phyloP scores from a whole-genome alignment of 2,113 vertebrate genomes.

The Drymodes brunneopygia region DNA sequence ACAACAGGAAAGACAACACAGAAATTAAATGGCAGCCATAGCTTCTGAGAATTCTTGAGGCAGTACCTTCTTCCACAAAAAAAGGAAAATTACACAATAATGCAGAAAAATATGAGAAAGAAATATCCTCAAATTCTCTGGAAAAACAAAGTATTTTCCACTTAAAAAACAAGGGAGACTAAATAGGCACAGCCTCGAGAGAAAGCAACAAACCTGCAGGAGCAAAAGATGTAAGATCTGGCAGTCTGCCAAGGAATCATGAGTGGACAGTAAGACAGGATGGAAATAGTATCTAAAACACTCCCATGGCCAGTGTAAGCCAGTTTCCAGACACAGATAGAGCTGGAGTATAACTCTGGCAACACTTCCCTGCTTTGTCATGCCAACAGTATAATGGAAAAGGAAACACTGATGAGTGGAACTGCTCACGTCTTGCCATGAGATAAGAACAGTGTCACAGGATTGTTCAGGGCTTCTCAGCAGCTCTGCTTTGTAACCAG shows the following conservation, averaged over 20 bases:
- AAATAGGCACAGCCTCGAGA: not conserved
- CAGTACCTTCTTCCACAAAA: not conserved
- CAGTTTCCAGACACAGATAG: not conserved
- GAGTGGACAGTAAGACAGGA: not conserved
- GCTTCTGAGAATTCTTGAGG: not conserved
- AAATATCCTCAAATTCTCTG: not conserved
- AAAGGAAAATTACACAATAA: not conserved
- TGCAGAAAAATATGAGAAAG: not conserved
- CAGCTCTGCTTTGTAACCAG: not conserved
- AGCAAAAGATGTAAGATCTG: not conserved
- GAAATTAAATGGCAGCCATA: not conserved
- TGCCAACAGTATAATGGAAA: conserved; percentile 5
- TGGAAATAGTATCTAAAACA: not conserved
- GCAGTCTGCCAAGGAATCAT: not conserved
- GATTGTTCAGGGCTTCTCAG: not conserved
- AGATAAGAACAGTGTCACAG: not conserved
- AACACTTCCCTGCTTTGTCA: not conserved
- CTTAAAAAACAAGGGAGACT: not conserved
- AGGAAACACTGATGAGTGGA: not conserved
- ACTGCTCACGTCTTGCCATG: not conserved
- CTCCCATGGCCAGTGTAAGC: not conserved
- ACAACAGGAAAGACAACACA: not conserved
- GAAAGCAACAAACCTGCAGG: not conserved
- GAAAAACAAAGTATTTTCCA: not conserved
- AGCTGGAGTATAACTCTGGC: not conserved